Base-by-base conservation (phyloP, 2,113 vertebrate genomes). In the Vicugna pacos region DNA sequence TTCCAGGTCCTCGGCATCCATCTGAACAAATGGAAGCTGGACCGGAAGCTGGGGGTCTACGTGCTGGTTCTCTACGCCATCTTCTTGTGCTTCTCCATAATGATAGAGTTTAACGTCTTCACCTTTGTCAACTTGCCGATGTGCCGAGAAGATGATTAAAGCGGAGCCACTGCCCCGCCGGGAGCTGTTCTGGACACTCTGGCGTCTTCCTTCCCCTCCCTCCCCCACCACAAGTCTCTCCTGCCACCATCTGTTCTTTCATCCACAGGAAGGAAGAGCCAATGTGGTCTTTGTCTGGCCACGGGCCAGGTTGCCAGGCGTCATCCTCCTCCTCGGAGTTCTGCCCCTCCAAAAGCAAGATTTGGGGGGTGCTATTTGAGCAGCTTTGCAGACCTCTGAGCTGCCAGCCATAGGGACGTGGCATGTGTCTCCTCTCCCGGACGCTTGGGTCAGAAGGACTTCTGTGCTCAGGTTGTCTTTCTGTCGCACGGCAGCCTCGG, bases 101-200 rank as follows among this genome's bases (percentile, higher is more conserved):
- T 99, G 99, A 99, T 99, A 89, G 99, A 99, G 97, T 99, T 99
- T 98, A 99, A 99, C 30, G 99, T 99, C 98, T 99, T 99, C 99
- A 99, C 99, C 92, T 99, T 99, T 69, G 99, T 99, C 99, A 99
- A 99, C 99, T 98, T 99, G 97, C 99, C 99, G 96, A 99, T 99
- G 99, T 99, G 99, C 98, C 98, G 97, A 92, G 99, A 99, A 97
- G 98, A 99, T 10, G 99, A 99, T 96, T 99, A 98, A 98, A 67
- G 88, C 90, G 1, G 64, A 85, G 94, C 87, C 1, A 0, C 48
- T 1, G 70, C 94, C 93, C 16, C 91, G 90, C 7, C 13, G 76
- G 82, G 91, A 92, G 81, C 85, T 91, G 93, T 79, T 83, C 96
- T 76, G 91, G 93, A 89, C 95, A 60, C 88, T 28, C 20, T 89